phyloP scores from a whole-genome alignment of 2,113 vertebrate species.

The Tragelaphus imberbis region DNA sequence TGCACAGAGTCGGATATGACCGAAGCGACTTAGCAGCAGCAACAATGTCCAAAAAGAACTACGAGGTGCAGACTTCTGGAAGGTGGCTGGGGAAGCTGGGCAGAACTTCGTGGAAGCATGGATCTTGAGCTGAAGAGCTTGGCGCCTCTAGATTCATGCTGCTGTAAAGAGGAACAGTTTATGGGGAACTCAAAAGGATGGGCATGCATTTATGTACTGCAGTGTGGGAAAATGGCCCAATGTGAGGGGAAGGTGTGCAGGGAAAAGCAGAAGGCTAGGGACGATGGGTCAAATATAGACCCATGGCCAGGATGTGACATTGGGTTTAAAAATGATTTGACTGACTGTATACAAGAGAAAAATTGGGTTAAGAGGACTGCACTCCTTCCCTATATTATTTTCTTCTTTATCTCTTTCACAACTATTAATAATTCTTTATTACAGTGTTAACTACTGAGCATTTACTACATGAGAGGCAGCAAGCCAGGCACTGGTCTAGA shows the following conservation, averaged over 20 bases:
- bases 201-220: background rate
- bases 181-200: background rate
- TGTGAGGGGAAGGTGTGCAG: background rate
- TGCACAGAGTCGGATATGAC: too few species aligned
- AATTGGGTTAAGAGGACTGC: background rate
- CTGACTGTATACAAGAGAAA: background rate
- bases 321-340: background rate
- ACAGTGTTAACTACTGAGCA: background rate
- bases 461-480: background rate
- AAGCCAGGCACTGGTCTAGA: background rate
- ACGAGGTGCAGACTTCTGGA: background rate
- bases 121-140: background rate
- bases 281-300: background rate
- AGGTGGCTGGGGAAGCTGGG: background rate
- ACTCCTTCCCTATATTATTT: background rate
- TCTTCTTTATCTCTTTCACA: background rate
- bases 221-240: background rate
- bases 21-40: too few species aligned
- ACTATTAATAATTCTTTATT: background rate
- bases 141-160: background rate
- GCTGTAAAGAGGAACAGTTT: background rate
- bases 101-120: background rate
- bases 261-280: background rate
- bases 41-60: background rate
- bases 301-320: background rate